Conservation (phyloP, 2,888 invertebrate genomes). For the Drosophila borborema region DNA sequence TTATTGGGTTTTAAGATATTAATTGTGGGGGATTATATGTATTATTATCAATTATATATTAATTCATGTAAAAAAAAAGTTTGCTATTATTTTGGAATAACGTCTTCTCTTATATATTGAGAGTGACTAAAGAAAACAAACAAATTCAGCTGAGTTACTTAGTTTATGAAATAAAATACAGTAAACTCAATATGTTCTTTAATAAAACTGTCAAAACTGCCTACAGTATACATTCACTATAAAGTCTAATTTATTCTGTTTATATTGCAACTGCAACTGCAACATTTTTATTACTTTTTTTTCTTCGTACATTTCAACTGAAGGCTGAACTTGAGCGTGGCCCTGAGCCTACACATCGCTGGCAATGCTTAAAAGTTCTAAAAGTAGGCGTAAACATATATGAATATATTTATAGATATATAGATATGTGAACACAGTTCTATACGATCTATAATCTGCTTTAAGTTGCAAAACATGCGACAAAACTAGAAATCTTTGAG, state of each 20-base stretch:
- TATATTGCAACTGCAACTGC: slow-evolving; percentile 2
- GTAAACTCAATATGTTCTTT: neutral
- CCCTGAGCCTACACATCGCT: slow-evolving; percentile 9
- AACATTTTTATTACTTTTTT: neutral
- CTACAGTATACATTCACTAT: neutral
- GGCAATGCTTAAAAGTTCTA: slow-evolving; percentile 4
- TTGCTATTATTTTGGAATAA: no score
- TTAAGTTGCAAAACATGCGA: neutral
- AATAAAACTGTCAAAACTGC: neutral
- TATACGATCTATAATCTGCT: neutral
- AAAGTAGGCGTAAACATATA: slow-evolving; percentile 2
- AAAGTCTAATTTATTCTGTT: neutral
- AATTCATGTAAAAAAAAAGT: no score
- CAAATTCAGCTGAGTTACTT: no score
- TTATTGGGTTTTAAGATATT: no score
- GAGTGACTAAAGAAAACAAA: neutral
- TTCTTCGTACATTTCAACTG: neutral
- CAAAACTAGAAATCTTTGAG: neutral
- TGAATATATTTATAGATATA: neutral
- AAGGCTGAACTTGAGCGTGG: slow-evolving; percentile 14
- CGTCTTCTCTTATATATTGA: neutral
- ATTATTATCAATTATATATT: no score
- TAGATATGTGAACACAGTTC: neutral
- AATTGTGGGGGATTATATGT: no score
- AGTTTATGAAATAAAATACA: no score